These are phyloP conservation scores for Silurus aristotelis DNA, from an alignment of 2,797 vertebrate genomes.

Conservation along the genomic window DNA sequence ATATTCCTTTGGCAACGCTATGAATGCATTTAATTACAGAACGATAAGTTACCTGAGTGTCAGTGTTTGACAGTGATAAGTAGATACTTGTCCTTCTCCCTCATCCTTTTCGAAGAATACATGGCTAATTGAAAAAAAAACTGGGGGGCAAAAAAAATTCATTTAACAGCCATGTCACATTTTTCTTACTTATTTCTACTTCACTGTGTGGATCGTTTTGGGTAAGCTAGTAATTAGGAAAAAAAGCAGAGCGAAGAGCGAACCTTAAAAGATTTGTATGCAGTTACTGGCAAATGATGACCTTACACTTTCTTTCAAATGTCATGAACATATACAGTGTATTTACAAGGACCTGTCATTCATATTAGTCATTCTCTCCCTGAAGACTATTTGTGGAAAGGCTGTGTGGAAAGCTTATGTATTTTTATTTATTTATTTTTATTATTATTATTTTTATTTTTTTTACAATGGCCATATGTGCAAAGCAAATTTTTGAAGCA, in stretches of 20 bases:
- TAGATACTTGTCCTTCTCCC: conserved; percentile 8
- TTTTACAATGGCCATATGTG: background rate
- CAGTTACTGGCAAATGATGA: conserved; percentile 3
- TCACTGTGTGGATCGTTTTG: conserved; percentile 11
- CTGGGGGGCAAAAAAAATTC: background rate
- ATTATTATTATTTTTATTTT: no score
- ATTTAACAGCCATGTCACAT: conserved; percentile 29
- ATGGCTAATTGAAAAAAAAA: background rate
- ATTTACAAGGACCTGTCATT: background rate
- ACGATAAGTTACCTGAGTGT: conserved; percentile 18
- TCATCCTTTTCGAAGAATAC: background rate
- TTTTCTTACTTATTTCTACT: conserved; percentile 24
- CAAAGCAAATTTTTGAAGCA: background rate
- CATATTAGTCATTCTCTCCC: background rate
- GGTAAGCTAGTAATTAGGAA: conserved; percentile 32
- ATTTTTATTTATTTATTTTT: no score
- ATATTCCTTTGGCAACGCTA: background rate
- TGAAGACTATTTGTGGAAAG: background rate
- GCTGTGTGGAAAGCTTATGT: background rate
- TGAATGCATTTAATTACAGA: conserved; percentile 13
- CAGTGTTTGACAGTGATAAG: conserved; percentile 27
- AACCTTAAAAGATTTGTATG: conserved; percentile 9
- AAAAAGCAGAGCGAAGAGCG: conserved; percentile 13
- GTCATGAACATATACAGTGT: background rate
- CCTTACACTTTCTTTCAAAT: background rate